Base-by-base conservation (phyloP, 2,797 vertebrate genomes). In the Selene dorsalis region DNA sequence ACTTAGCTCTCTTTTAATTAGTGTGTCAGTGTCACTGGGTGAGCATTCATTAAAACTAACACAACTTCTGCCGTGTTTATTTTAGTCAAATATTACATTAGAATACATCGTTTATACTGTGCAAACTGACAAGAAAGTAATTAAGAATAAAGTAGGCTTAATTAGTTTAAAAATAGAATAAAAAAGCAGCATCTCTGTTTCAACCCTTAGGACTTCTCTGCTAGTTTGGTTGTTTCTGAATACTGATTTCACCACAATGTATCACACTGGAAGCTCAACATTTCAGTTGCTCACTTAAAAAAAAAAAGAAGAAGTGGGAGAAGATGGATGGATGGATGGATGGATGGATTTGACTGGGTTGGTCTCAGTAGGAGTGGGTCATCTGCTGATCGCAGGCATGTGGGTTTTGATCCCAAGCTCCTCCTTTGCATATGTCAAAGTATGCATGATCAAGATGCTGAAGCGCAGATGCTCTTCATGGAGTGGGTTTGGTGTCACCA, bases 1-100 rank as follows among this genome's bases (percentile, higher is more conserved):
- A 2, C 24, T 58, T n/a, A 32, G 12, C 38, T 59, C 71, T 56
- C 41, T 61, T 80, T 58, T 56, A 79, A 77, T 81, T 22, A 71
- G 61, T 35, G 24, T 22, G 28, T 50, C 52, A 48, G 24, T 17
- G 20, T 70, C 22, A 41, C 13, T 11, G 50, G 26, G 61, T 67
- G 28, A 35, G 39, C 10, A 3, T 28, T 69, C 18, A 61, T 74
- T 65, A 58, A 67, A 70, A 69, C 60, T 22, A 62, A 22, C 35
- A 69, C 3, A 0, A 6, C 10, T 35, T 48, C 8, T 20, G 11
- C 35, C 7, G 9, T 41, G 62, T 72, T 73, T 59, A 65, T 47
- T 59, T 26, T 45, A 65, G 41, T 70, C 11, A 24, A 24, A 66
- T 20, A 67, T 48, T 24, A 50, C 47, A 78, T n/a, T 3, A 38